A percentile compares a stretch with the other conserved stretches of the same genome.
Evolutionary conservation across 2,888 invertebrate species (phyloP).

Genomic region (Allolobophora icterica): DNA sequence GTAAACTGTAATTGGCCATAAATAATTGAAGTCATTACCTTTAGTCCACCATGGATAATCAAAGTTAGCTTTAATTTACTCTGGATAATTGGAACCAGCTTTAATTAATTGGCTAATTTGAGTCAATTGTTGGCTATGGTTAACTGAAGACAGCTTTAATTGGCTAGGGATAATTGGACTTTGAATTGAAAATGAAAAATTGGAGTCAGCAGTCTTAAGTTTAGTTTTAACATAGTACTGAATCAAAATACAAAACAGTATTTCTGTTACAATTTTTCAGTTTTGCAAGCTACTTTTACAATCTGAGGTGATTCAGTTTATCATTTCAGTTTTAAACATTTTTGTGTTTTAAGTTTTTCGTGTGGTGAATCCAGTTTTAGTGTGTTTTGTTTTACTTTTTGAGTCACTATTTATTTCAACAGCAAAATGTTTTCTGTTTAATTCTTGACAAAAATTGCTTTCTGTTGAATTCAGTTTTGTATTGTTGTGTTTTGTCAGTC

Average conservation of each 20-base stretch:
- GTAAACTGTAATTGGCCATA: not conserved
- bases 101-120: too few relatives aligned
- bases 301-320: not conserved
- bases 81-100: not conserved
- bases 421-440: not conserved
- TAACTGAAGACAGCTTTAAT: not conserved
- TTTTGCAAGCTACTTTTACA: not conserved
- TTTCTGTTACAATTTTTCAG: not conserved
- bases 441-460: not conserved
- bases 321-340: not conserved
- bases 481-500: not conserved
- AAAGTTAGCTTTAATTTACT: not conserved
- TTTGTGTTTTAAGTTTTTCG: too few relatives aligned
- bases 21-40: not conserved
- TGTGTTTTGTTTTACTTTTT: not conserved
- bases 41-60: not conserved
- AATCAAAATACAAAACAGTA: not conserved
- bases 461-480: constrained; percentile 5
- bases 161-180: not conserved
- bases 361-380: not conserved
- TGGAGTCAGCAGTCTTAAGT: not conserved
- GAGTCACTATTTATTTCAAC: not conserved
- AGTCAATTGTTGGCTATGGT: too few relatives aligned
- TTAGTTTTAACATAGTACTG: not conserved
- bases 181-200: too few relatives aligned